phyloP scores from a whole-genome alignment of 2,888 invertebrate species.

The Vandiemenella viatica region DNA sequence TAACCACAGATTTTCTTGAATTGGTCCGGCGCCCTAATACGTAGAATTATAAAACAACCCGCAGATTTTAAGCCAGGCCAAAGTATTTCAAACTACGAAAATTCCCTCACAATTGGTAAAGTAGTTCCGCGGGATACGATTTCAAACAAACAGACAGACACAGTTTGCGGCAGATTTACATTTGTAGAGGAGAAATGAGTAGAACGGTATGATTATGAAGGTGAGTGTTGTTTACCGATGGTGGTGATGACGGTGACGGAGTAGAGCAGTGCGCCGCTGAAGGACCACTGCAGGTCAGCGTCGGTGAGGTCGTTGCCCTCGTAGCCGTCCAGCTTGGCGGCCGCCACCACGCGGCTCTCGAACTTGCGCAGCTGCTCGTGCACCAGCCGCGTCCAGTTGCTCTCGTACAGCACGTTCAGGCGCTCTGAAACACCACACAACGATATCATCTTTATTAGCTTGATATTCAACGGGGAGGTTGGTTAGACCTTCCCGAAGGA shows the following conservation, averaged over 20 bases:
- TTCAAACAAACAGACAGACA: not conserved
- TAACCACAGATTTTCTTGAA: too few species aligned
- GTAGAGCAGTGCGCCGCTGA: slow-evolving; percentile 69
- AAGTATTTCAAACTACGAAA: too few species aligned
- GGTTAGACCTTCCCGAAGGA: too few species aligned
- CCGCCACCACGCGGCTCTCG: slow-evolving; percentile 62
- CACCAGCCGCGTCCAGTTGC: slow-evolving; percentile 69
- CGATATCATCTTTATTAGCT: too few species aligned
- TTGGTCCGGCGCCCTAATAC: too few species aligned
- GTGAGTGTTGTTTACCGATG: slow-evolving; percentile 51
- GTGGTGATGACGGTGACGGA: slow-evolving; percentile 79
- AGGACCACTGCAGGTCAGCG: slow-evolving; percentile 49
- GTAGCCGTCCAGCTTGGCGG: slow-evolving; percentile 40
- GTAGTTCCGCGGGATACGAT: not conserved
- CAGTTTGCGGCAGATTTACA: not conserved
- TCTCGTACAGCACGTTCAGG: slow-evolving; percentile 66
- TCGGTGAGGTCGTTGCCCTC: slow-evolving; percentile 25
- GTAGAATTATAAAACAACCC: too few species aligned
- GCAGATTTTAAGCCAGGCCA: too few species aligned
- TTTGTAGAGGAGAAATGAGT: not conserved
- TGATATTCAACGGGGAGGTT: too few species aligned
- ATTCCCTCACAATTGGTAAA: too few species aligned
- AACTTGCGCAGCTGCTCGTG: slow-evolving; percentile 63
- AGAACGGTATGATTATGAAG: not conserved
- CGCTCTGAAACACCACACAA: slow-evolving; percentile 47